These are phyloP conservation scores for Nasua narica DNA, from an alignment of 2,797 vertebrate genomes.

Conservation along the genomic window DNA sequence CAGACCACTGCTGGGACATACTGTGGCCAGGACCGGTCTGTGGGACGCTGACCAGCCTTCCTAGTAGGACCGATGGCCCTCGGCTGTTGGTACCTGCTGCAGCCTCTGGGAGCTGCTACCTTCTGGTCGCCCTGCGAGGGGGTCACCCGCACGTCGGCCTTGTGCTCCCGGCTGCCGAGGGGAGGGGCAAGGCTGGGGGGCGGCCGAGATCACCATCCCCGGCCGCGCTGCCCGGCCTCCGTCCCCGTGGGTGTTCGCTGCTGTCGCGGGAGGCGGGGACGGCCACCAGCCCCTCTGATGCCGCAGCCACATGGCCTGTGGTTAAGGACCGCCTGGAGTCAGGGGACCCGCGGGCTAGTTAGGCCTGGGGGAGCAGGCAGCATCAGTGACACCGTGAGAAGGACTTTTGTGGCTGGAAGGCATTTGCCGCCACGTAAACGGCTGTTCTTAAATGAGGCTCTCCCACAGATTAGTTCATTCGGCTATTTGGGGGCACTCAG, in stretches of 20 bases:
- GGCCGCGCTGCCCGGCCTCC: fast-evolving
- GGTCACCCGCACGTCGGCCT: fast-evolving
- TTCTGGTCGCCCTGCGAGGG: fast-evolving
- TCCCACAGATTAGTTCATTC: fast-evolving
- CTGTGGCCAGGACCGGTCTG: fast-evolving
- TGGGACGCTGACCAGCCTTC: neutral
- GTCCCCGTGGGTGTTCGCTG: neutral
- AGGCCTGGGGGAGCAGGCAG: fast-evolving
- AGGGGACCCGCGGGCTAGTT: fast-evolving
- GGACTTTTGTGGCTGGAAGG: neutral
- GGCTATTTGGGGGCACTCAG: neutral
- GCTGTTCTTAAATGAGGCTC: neutral
- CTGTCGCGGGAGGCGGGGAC: neutral
- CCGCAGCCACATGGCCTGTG: fast-evolving
- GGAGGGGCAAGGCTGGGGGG: fast-evolving
- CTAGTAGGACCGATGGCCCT: fast-evolving
- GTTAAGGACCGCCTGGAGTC: neutral
- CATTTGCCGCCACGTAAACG: fast-evolving
- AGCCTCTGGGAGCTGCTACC: neutral
- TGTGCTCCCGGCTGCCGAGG: fast-evolving
- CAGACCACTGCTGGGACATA: neutral
- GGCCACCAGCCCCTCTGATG: fast-evolving
- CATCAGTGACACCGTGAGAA: fast-evolving
- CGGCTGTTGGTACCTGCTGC: fast-evolving
- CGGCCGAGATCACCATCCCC: too few species aligned